Evolutionary conservation across 2,797 vertebrate species (phyloP).

Genomic region (Fundulus diaphanus): DNA sequence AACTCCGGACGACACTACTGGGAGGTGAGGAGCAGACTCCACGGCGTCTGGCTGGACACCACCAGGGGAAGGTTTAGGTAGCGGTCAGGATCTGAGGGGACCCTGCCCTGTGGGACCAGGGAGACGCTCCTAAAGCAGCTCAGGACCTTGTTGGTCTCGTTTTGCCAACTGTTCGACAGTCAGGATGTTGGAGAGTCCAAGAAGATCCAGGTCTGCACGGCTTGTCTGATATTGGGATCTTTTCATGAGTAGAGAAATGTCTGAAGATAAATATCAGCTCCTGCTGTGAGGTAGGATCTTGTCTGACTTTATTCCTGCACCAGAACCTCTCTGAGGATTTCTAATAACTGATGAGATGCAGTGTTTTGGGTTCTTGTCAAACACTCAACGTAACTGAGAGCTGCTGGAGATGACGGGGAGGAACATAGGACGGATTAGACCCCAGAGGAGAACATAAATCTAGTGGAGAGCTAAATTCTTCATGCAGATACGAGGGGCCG

Average conservation of each 20-base stretch:
- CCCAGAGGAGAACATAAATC: too few species aligned
- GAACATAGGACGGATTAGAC: neutral
- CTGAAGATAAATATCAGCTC: neutral
- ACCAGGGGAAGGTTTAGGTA: too few species aligned
- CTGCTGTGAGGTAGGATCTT: neutral
- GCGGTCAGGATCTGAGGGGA: too few species aligned
- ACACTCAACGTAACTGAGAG: neutral
- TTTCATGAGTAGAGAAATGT: neutral
- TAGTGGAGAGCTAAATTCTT: too few species aligned
- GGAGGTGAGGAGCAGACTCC: conserved; percentile 68
- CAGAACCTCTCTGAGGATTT: neutral
- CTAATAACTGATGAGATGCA: neutral
- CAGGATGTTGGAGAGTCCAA: neutral
- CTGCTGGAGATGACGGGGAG: neutral
- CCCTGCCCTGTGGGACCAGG: neutral
- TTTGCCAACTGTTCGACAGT: neutral
- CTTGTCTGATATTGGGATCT: neutral
- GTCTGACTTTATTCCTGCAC: neutral
- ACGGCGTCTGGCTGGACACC: neutral
- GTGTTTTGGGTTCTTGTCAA: neutral
- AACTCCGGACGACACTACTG: conserved; percentile 81
- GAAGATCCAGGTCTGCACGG: neutral
- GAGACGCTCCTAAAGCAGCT: neutral
- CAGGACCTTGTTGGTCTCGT: neutral
- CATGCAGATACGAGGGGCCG: neutral